Percentiles rank a stretch among this genome's conserved stretches.
Conservation (phyloP, 2,113 vertebrate species). For the Scomber japonicus region DNA sequence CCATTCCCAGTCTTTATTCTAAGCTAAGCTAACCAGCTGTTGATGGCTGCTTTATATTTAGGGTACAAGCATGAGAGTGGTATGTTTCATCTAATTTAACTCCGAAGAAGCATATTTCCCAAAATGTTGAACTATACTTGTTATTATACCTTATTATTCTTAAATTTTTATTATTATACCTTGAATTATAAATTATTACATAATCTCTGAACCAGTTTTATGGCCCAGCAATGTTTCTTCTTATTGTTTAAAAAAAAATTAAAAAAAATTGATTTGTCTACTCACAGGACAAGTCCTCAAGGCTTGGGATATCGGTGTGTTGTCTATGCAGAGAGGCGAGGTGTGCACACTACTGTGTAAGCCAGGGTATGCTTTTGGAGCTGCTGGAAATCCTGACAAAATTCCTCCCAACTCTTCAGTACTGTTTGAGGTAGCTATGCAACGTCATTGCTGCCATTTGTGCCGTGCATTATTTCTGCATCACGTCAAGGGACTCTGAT, state of each 20-base stretch:
- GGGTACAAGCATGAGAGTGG: neutral
- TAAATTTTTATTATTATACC: too few relatives aligned
- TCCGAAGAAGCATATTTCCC: too few relatives aligned
- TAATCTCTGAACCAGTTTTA: neutral
- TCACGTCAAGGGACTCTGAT: conserved; percentile 10
- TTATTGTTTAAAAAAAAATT: neutral
- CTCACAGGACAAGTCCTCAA: conserved; percentile 94
- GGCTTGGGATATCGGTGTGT: conserved; percentile 93
- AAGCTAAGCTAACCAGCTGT: neutral
- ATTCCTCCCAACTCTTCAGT: conserved; percentile 92
- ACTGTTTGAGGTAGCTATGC: conserved; percentile 88
- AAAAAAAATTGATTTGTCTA: conserved; percentile 4
- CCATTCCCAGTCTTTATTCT: too few relatives aligned
- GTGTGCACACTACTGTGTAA: conserved; percentile 92
- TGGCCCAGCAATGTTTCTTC: neutral
- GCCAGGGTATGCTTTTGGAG: conserved; percentile 93
- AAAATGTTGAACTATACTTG: too few relatives aligned
- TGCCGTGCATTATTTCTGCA: neutral
- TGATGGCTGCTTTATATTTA: neutral
- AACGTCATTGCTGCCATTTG: conserved; percentile 8
- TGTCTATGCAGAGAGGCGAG: conserved; percentile 95
- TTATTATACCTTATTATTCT: too few relatives aligned
- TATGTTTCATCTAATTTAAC: neutral
- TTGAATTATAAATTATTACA: neutral
- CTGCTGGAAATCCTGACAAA: conserved; percentile 90